Base-by-base conservation (phyloP, 2,797 vertebrate species). In the Tangara arthus region DNA sequence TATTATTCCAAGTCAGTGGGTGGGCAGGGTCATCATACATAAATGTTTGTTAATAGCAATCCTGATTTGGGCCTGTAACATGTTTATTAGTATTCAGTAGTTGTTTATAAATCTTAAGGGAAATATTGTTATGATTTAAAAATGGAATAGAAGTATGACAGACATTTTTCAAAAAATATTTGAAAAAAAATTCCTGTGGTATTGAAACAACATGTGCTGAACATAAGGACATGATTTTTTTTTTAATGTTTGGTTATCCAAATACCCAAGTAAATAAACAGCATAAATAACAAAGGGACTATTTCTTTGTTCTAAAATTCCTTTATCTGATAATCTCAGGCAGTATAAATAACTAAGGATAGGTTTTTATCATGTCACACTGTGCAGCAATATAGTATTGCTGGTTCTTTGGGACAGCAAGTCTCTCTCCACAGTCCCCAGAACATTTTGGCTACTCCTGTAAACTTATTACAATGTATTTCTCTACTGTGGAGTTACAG, bases 311-410 rank as follows among this genome's bases (percentile, higher is more conserved):
- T 96, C 90, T 91, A 64, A 87, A 59, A 73, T 76, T 94, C 92
- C 49, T 95, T 77, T 90, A 93, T 96, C 91, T 80, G 85, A 82
- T 95, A 95, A 93, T 93, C 73, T 86, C 77, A 47, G 49, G 71
- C 88, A 91, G 82, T 93, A 91, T 83, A 96, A 94, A 96, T 93
- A 93, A 96, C 86, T 68, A 79, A 94, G 46, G 83, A 50, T 77
- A 86, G 89, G 56, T 94, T 95, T 95, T 96, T 97, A 94, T 94
- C 95, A 92, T 73, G 86, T 84, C 94, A 88, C 60, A 64, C 35
- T 70, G 42, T 64, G 52, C 34, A 79, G 30, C 64, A 88, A 73
- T 93, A 91, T 53, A 82, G 27, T 49, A 19, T 42, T 70, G 60
- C 59, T 70, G 80, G 44, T 91, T 96, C 89, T 95, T 80, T 90